Base-by-base conservation (phyloP, 2,797 vertebrate species). In the Acomys russatus region DNA sequence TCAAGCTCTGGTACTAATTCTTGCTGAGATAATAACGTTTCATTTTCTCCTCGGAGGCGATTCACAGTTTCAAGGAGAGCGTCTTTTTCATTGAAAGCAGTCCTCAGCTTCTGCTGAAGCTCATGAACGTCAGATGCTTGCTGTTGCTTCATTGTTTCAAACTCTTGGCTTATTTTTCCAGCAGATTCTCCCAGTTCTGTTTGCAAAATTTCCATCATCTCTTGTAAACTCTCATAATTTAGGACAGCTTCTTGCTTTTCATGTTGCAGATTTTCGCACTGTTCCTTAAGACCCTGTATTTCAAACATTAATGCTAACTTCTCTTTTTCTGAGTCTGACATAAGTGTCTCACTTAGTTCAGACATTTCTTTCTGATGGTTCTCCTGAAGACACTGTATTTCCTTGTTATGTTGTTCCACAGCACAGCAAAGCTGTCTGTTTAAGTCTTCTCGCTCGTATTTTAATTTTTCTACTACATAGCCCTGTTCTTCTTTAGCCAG, bases 61-160 rank as follows among this genome's bases (percentile, higher is more conserved):
- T 98, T 98, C 77, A 99, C 90, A 73, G 97, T 98, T 98, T 99
- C 98, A 94, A 98, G 98, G 77, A 99, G 97, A 94, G 93, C n/a
- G 93, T 99, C 99, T 79, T 98, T 99, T 97, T 99, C 99, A 80
- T 98, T 99, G 95, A 99, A 99, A 87, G 99, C 98, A 94, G 98
- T 97, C 88, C 98, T 97, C 63, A 99, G 98, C 86, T 99, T 99
- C 79, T 99, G 98, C 66, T 99, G 99, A 63, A 99, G 98, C 49
- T 99, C 98, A 96, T 97, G 98, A 92, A 99, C 97, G 92, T 99
- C 98, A 70, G 97, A 98, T 35, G 99, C 98, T 79, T 99, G 99
- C 91, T 99, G 99, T 23, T 99, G 99, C 96, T 99, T 99, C 99
- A 99, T 99, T 56, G 99, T 98, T 96, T 99, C 98, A 98, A 99